Base-by-base conservation (phyloP, 2,797 vertebrate species). In the Propithecus perrieri region DNA sequence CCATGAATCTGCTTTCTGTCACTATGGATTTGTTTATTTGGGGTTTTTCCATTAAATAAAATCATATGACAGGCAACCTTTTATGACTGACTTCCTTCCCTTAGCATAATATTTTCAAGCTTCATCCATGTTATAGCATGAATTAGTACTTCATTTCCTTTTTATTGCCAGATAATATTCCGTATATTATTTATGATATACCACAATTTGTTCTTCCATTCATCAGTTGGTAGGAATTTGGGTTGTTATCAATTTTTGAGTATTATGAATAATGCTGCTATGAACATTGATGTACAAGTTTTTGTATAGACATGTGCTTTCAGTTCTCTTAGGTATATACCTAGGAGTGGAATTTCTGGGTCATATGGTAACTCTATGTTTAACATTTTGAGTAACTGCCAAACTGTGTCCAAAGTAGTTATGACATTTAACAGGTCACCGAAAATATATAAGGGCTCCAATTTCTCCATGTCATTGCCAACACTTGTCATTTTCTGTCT, bases 141-240 rank as follows among this genome's bases (percentile, higher is more conserved):
- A 28, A 53, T 92, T 89, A 57, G 30, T 75, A 63, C 22, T 85
- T 76, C 33, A 38, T 78, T 86, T 86, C 15, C 5, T 95, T 86
- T 93, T 87, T 69, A 43, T 80, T 85, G 83, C 9, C 84, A 93
- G 88, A 69, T 75, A 90, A 80, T 88, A 87, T 78, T 89, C 24
- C 15, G 74, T 69, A 30, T 30, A 30, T 74, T 74, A 30, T 85
- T 20, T 59, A 55, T 57, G 11, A 59, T 76, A 85, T 17, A 59
- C 14, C 5, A 35, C 9, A 35, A 41, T 71, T 76, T 81, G 46
- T 59, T 72, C 88, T 76, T 95, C n/a, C 28, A n/a, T 33, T 93
- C 57, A 48, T 50, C 61, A 90, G 35, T 35, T 95, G 84, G 65
- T 71, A 72, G 43, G 48, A 75, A 75, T 75, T 48, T 48, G 28